Conservation (phyloP, 2,113 vertebrate genomes). For the Sterrhoptilus dennistouni region DNA sequence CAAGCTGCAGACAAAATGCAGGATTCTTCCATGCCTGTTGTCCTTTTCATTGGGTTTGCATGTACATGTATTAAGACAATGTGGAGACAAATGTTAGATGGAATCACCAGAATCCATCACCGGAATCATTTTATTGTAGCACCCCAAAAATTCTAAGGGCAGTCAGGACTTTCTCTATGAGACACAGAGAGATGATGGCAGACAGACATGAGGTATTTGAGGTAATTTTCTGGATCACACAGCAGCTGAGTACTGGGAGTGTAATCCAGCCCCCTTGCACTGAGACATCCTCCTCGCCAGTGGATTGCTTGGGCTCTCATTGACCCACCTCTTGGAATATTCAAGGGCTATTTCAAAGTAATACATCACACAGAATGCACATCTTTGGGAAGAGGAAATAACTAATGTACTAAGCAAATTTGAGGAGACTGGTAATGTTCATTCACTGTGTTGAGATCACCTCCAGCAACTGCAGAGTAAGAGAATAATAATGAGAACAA, state of each 20-base stretch:
- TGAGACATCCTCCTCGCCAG: not conserved
- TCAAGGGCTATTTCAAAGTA: not conserved
- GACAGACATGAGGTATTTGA: not conserved
- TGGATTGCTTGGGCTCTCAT: not conserved
- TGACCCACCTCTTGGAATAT: not conserved
- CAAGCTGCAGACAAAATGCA: not conserved
- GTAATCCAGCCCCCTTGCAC: not conserved
- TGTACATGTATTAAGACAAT: not conserved
- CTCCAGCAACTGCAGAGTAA: conserved; percentile 31
- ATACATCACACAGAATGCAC: not conserved
- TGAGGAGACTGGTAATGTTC: conserved; percentile 14
- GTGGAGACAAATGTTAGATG: not conserved
- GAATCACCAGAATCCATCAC: not conserved
- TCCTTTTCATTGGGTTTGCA: not conserved
- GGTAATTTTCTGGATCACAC: not conserved
- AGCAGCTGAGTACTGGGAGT: not conserved
- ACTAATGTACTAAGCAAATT: conserved; percentile 5
- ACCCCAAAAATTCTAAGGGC: not conserved
- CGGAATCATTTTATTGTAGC: not conserved
- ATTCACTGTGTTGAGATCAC: conserved; percentile 35
- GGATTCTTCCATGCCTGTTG: not conserved
- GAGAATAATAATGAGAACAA: conserved; percentile 46
- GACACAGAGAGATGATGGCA: not conserved
- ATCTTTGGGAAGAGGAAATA: conserved; percentile 2
- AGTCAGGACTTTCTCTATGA: not conserved